Percentiles rank a stretch among this genome's conserved stretches.
Conservation (phyloP, 2,113 vertebrate species). For the Rhagologus leucostigma region DNA sequence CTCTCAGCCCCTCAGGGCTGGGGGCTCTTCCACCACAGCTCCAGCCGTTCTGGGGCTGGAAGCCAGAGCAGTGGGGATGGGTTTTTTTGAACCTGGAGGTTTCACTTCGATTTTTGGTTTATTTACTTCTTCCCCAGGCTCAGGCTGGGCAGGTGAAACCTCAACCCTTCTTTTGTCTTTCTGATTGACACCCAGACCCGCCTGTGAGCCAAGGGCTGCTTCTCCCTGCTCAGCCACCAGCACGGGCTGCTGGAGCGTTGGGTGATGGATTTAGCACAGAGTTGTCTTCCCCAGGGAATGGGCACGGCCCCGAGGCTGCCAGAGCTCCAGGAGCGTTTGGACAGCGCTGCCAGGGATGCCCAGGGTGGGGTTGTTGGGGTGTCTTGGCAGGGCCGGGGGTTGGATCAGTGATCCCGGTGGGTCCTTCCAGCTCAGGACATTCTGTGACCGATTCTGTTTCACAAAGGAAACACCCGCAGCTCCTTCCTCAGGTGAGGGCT, state of each 20-base stretch:
- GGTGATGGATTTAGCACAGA: neutral
- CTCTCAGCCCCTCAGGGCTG: neutral
- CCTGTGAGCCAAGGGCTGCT: neutral
- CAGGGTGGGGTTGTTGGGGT: neutral
- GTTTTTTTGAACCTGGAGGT: neutral
- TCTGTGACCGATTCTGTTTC: no score
- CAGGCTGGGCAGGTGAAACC: neutral
- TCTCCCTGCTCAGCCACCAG: neutral
- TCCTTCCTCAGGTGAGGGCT: neutral
- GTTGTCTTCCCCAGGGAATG: neutral
- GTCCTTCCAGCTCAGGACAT: neutral
- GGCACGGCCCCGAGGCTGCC: accelerated
- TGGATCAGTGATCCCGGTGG: neutral
- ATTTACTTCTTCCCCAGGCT: neutral
- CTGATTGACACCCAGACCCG: neutral
- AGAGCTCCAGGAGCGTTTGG: neutral
- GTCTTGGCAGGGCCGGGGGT: neutral
- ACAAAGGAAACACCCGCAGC: neutral
- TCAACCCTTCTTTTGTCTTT: neutral
- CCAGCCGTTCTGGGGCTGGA: accelerated
- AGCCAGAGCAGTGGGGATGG: neutral
- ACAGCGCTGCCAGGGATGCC: neutral
- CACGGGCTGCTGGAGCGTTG: neutral
- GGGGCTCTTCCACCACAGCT: neutral
- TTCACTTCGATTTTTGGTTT: neutral